These are phyloP conservation scores for Eupelmus urozonus DNA, from an alignment of 2,888 invertebrate genomes.

Conservation along the genomic window DNA sequence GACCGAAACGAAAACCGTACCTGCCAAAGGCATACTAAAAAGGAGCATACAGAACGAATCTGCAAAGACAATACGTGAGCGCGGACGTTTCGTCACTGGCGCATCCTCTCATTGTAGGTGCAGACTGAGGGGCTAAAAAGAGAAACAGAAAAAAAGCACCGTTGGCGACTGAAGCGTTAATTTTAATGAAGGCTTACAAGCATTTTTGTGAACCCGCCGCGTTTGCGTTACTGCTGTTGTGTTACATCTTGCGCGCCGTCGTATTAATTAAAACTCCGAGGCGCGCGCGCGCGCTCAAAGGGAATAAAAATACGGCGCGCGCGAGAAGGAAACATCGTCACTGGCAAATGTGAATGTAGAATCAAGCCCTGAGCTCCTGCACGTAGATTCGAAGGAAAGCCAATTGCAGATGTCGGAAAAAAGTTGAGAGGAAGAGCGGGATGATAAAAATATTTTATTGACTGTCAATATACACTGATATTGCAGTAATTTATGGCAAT, in stretches of 20 bases:
- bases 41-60: constrained; percentile 7
- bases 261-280: constrained; percentile 59
- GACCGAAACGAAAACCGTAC: too few species aligned
- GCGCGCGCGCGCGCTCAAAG: constrained; percentile 18
- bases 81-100: constrained; percentile 27
- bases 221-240: constrained; percentile 30
- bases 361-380: background rate
- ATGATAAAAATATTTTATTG: too few species aligned
- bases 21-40: too few species aligned
- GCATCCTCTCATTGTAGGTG: constrained; percentile 35
- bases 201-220: constrained; percentile 15
- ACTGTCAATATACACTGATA: too few species aligned
- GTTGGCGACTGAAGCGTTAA: constrained; percentile 55
- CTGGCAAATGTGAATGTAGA: background rate
- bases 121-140: too few species aligned
- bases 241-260: background rate
- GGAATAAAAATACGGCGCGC: constrained; percentile 49
- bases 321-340: background rate
- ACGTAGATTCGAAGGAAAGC: background rate
- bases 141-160: constrained; percentile 50
- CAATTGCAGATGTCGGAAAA: too few species aligned
- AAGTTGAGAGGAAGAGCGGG: too few species aligned
- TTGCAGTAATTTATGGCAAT: too few species aligned
- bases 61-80: constrained; percentile 8
- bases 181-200: constrained; percentile 60